phyloP scores from a whole-genome alignment of 2,797 vertebrate genomes.

The Gymnocypris eckloni region DNA sequence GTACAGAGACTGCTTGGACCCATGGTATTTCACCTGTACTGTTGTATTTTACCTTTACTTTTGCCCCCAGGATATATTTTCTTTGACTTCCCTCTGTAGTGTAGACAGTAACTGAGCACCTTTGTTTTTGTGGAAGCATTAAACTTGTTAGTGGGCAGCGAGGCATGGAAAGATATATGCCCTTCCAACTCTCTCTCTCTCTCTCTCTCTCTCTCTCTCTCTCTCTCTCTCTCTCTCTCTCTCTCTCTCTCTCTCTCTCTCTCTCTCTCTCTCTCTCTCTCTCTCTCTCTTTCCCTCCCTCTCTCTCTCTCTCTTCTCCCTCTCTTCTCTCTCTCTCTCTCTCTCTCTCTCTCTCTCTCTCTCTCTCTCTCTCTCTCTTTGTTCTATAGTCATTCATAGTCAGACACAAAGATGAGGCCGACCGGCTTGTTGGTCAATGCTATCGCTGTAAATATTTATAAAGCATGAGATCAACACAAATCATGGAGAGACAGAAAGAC shows the following conservation, averaged over 20 bases:
- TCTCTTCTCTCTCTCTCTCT: too few relatives aligned
- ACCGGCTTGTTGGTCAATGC: background rate
- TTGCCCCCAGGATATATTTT: constrained; percentile 42
- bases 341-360: too few relatives aligned
- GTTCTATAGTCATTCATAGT: background rate
- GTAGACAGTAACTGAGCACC: constrained; percentile 44
- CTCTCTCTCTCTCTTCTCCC: background rate
- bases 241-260: too few relatives aligned
- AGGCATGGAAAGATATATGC: constrained; percentile 36
- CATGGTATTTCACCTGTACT: constrained; percentile 25
- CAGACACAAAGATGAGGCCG: constrained; percentile 4
- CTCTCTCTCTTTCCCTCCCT: too few relatives aligned
- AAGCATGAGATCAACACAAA: constrained; percentile 51
- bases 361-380: background rate
- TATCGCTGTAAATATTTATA: constrained; percentile 50
- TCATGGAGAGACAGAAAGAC: constrained; percentile 7
- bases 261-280: too few relatives aligned
- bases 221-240: background rate
- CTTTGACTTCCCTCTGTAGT: constrained; percentile 33
- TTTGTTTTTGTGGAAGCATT: constrained; percentile 51
- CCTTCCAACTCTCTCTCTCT: constrained; percentile 19
- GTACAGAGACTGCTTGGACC: constrained; percentile 12
- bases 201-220: background rate
- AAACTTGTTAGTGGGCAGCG: constrained; percentile 40
- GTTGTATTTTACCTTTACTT: constrained; percentile 37